phyloP scores from a whole-genome alignment of 2,797 vertebrate species.

The Sebastes umbrosus region DNA sequence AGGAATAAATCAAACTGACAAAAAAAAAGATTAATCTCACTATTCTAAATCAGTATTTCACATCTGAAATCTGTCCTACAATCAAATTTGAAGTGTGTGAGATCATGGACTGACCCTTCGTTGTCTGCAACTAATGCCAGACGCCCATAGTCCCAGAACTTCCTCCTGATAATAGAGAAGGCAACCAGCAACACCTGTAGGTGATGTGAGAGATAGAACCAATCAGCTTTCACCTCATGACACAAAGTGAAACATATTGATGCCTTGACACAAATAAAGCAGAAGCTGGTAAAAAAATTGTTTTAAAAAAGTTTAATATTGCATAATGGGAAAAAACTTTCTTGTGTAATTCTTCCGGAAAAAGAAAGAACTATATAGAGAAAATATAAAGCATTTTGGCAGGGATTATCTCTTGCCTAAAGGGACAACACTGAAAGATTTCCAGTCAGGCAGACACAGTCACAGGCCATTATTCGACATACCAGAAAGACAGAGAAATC shows the following conservation, averaged over 20 bases:
- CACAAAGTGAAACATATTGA: neutral
- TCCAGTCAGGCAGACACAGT: neutral
- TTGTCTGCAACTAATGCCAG: constrained; percentile 91
- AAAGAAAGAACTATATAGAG: neutral
- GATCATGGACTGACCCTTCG: constrained; percentile 74
- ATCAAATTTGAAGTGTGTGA: neutral
- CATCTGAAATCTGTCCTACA: too few relatives aligned
- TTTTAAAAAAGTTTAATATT: neutral
- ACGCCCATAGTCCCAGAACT: constrained; percentile 94
- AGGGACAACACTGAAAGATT: neutral
- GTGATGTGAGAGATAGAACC: neutral
- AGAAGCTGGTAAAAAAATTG: neutral
- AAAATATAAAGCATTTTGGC: neutral
- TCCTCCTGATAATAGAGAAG: constrained; percentile 91
- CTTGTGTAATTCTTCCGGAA: neutral
- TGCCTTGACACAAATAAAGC: neutral
- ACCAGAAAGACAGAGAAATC: constrained; percentile 91
- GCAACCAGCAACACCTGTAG: constrained; percentile 84
- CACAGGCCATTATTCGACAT: constrained; percentile 14
- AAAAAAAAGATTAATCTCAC: neutral
- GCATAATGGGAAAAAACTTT: neutral
- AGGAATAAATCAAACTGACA: neutral
- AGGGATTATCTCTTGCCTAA: neutral
- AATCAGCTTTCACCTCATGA: neutral
- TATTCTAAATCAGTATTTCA: neutral